Evolutionary conservation across 2,888 invertebrate genomes (phyloP).

Genomic region (Polyommatus icarus): DNA sequence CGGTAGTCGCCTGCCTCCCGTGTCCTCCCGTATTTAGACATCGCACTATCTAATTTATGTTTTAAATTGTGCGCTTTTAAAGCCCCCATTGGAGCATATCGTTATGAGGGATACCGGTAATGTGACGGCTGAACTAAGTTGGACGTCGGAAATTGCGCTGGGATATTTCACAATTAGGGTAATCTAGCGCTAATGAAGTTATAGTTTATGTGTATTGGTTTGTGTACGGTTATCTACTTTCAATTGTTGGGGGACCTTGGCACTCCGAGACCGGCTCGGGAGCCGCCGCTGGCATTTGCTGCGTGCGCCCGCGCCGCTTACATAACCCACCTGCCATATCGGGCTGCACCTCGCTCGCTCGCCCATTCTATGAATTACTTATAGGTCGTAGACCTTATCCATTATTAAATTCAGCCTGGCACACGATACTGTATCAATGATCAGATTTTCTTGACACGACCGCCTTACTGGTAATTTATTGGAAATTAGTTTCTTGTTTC

Average conservation of each 20-base stretch:
- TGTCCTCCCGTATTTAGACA: slow-evolving; percentile 76
- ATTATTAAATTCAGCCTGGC: slow-evolving; percentile 64
- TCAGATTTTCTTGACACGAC: slow-evolving; percentile 44
- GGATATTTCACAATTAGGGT: slow-evolving; percentile 30
- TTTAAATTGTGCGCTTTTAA: slow-evolving; percentile 71
- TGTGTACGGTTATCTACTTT: slow-evolving; percentile 60
- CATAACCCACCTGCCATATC: slow-evolving; percentile 80
- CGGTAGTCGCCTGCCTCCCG: slow-evolving; percentile 71
- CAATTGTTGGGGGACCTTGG: slow-evolving; percentile 71
- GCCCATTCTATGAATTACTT: slow-evolving; percentile 78
- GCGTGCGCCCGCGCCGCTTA: slow-evolving; percentile 66
- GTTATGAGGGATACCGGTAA: slow-evolving; percentile 64
- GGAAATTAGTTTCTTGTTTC: slow-evolving; percentile 25
- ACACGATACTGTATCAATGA: slow-evolving; percentile 53
- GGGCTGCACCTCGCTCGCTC: slow-evolving; percentile 73
- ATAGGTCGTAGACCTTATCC: slow-evolving; percentile 75
- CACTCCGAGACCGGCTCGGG: slow-evolving; percentile 58
- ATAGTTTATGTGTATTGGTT: background rate
- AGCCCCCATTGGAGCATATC: slow-evolving; percentile 62
- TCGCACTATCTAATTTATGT: slow-evolving; percentile 78
- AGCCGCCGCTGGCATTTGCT: slow-evolving; percentile 68
- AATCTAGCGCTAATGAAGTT: slow-evolving; percentile 3
- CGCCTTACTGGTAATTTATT: slow-evolving; percentile 22
- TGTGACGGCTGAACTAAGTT: slow-evolving; percentile 53
- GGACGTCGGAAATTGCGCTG: slow-evolving; percentile 52